phyloP scores from a whole-genome alignment of 2,113 vertebrate genomes.

The Aptenodytes patagonicus region DNA sequence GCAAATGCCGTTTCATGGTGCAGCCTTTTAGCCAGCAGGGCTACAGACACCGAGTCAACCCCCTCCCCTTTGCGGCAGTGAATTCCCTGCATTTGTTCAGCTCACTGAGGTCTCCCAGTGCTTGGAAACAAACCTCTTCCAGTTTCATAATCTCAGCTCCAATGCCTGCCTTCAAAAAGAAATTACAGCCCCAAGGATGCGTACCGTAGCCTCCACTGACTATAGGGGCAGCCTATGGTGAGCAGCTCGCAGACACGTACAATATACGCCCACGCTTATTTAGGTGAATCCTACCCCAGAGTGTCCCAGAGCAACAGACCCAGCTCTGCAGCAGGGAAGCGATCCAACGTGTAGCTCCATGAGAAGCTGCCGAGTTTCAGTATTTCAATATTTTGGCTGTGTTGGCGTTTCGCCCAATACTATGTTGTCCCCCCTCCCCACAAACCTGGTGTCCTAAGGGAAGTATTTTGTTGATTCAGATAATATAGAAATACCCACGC shows the following conservation, averaged over 20 bases:
- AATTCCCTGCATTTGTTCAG: fast-evolving
- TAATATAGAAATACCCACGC: neutral
- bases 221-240: fast-evolving
- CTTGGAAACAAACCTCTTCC: neutral
- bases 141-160: neutral
- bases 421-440: neutral
- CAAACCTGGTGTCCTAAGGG: neutral
- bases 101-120: neutral
- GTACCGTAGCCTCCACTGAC: neutral
- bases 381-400: neutral
- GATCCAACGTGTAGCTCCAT: fast-evolving
- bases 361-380: neutral
- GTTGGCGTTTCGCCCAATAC: neutral
- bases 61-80: neutral
- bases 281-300: neutral
- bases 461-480: neutral
- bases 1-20: fast-evolving
- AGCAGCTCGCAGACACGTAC: neutral
- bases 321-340: neutral
- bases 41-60: neutral
- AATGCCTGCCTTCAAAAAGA: neutral
- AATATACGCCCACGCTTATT: fast-evolving
- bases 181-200: neutral
- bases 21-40: neutral
- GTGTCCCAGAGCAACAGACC: neutral